Base-by-base conservation (phyloP, 2,888 invertebrate genomes). In the Cephalotes varians region DNA sequence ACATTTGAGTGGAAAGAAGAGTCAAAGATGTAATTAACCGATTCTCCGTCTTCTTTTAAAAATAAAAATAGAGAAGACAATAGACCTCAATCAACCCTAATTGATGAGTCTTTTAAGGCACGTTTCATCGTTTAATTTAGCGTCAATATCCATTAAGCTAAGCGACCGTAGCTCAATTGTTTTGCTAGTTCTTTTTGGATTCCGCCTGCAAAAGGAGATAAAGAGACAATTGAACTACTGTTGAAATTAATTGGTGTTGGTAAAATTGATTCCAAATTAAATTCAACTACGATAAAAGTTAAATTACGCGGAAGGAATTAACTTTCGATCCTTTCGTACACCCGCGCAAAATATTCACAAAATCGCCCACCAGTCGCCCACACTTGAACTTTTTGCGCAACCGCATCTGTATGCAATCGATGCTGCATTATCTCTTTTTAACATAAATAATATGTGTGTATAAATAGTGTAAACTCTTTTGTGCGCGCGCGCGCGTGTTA, bases 181-280 rank as follows among this genome's bases (percentile, higher is more conserved):
- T 69, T 69, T n/a, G 56, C 25, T 79, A 58, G 31, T 49, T 74
- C 25, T 79, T 69, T 56, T 56, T 15, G 44, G 5, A 44, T 56
- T 56, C 18, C 31, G 15, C 5, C 28, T 28, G 28, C 18, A 56
- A 54, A 71, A 56, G 40, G 1, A 69, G 76, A 54, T 37, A 65
- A 37, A 44, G 18, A 31, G 77, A 69, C 69, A 79, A 74, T 74
- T 44, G 56, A 58, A 9, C 28, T 44, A 67, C 40, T 34, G n/a
- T 69, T 69, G 56, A 79, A 79, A 44, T 47, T 69, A 79, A 79
- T 79, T 56, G 77, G 1, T 31, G 69, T 58, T 69, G 44, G 56
- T 34, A 21, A 56, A 69, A 79, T 69, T 69, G 44, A 40, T 44
- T 31, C 44, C 31, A 56, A 69, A 77, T 69, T 67, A 69, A 79